phyloP scores from a whole-genome alignment of 2,113 vertebrate genomes.

The Xerus inauris region DNA sequence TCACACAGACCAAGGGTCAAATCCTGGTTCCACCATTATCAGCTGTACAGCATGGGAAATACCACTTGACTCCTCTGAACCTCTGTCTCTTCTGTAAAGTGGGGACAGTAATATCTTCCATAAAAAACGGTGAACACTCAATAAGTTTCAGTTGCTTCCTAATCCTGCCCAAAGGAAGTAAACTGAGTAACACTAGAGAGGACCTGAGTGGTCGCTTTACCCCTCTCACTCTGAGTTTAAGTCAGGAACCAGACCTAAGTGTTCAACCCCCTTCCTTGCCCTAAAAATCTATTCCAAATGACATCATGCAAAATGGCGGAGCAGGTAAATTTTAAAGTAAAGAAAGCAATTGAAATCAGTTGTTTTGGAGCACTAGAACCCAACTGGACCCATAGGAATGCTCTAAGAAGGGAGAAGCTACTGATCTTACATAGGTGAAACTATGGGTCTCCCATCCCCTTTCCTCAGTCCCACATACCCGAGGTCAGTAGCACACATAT shows the following conservation, averaged over 20 bases:
- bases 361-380: background rate
- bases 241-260: background rate
- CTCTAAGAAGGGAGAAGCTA: background rate
- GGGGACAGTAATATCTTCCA: background rate
- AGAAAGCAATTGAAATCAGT: background rate
- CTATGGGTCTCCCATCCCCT: background rate
- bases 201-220: background rate
- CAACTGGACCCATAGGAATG: background rate
- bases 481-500: too few relatives aligned
- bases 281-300: background rate
- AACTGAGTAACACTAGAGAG: background rate
- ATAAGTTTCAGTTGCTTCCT: background rate
- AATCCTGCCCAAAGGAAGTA: background rate
- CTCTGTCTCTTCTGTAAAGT: background rate
- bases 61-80: background rate
- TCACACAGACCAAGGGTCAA: background rate
- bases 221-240: background rate
- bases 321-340: background rate
- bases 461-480: background rate
- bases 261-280: background rate
- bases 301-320: background rate
- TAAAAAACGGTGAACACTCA: background rate
- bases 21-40: too few relatives aligned
- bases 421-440: background rate
- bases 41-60: background rate